A percentile compares a stretch with the other conserved stretches of the same genome.
phyloP scores from a whole-genome alignment of 2,888 invertebrate genomes.

The Brenthis ino region DNA sequence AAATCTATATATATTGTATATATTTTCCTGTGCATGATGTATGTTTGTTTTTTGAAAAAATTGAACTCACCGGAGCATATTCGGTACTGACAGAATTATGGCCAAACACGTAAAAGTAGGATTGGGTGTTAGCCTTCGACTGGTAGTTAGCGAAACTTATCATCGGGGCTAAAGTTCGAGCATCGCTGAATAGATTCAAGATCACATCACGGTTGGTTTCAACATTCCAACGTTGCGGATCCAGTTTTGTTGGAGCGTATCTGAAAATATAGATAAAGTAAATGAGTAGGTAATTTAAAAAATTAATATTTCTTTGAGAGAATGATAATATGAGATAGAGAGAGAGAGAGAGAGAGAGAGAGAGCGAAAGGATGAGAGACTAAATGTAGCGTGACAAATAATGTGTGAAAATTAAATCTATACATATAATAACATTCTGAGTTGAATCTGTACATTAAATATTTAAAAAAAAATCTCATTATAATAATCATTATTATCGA shows the following conservation, averaged over 20 bases:
- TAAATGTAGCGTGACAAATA: too few species aligned
- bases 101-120: slow-evolving; percentile 94
- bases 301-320: not conserved
- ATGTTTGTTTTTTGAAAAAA: not conserved
- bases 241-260: slow-evolving; percentile 81
- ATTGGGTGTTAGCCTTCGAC: slow-evolving; percentile 87
- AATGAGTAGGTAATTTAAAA: not conserved
- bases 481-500: too few species aligned
- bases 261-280: slow-evolving; percentile 54
- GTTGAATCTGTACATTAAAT: too few species aligned
- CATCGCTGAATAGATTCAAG: slow-evolving; percentile 94
- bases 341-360: too few species aligned
- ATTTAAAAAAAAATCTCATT: too few species aligned
- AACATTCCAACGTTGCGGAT: slow-evolving; percentile 81
- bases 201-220: slow-evolving; percentile 89
- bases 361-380: too few species aligned
- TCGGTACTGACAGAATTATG: slow-evolving; percentile 91
- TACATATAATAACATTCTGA: too few species aligned
- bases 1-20: too few species aligned
- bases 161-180: slow-evolving; percentile 91
- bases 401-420: too few species aligned
- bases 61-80: slow-evolving; percentile 86
- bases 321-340: too few species aligned
- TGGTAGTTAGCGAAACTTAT: slow-evolving; percentile 89
- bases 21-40: too few species aligned